Evolutionary conservation across 2,888 invertebrate genomes (phyloP).

Genomic region (Volucella bombylans): DNA sequence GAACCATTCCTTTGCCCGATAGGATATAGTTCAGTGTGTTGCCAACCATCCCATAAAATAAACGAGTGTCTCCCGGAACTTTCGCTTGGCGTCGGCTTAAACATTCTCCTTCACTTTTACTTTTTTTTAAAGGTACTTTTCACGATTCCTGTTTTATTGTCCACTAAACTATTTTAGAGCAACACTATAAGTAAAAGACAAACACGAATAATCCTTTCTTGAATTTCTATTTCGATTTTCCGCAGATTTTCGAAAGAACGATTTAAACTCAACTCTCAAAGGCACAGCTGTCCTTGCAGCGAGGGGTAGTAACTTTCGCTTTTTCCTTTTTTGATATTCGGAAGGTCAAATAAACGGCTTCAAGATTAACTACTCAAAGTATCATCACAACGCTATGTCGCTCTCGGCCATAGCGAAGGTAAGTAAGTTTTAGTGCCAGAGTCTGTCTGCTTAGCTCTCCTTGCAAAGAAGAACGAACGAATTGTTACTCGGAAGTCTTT

Average conservation of each 20-base stretch:
- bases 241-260: slow-evolving; percentile 16
- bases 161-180: slow-evolving; percentile 8
- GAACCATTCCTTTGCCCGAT: slow-evolving; percentile 78
- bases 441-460: slow-evolving; percentile 4
- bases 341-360: slow-evolving; percentile 79
- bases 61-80: slow-evolving; percentile 58
- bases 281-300: slow-evolving; percentile 53
- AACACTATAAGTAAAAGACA: slow-evolving; percentile 15
- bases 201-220: slow-evolving; percentile 14
- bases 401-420: slow-evolving; percentile 87
- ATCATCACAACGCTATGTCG: slow-evolving; percentile 86
- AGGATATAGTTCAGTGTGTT: slow-evolving; percentile 79
- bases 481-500: too few species aligned
- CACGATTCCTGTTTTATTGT: slow-evolving; percentile 12
- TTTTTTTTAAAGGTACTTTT: slow-evolving; percentile 58
- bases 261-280: slow-evolving; percentile 34
- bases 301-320: slow-evolving; percentile 48
- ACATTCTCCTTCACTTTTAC: slow-evolving; percentile 68
- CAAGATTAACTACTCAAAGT: slow-evolving; percentile 88
- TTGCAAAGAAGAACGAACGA: too few species aligned
- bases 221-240: background rate
- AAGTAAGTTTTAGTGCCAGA: slow-evolving; percentile 82
- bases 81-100: slow-evolving; percentile 63
- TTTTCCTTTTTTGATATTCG: slow-evolving; percentile 43
- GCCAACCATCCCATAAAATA: slow-evolving; percentile 73